phyloP scores from a whole-genome alignment of 2,797 vertebrate genomes.

The Neosilurus mollespiculum region DNA sequence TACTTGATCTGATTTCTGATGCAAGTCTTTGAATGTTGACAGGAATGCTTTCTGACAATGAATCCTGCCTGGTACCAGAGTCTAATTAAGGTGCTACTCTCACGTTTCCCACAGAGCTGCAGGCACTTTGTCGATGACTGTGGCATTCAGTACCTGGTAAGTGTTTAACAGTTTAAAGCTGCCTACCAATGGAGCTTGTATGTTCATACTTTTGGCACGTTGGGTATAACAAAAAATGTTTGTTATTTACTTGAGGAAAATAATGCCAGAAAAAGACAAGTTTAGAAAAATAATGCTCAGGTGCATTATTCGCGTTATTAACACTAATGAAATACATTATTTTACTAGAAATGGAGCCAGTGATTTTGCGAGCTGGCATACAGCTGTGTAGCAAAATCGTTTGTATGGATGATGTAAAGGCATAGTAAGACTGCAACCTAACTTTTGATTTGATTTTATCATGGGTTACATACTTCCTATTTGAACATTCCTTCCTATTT shows the following conservation, averaged over 20 bases:
- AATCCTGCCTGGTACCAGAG: conserved; percentile 97
- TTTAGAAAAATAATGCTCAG: not conserved
- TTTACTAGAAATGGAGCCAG: not conserved
- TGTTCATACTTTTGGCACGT: not conserved
- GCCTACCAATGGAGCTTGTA: not conserved
- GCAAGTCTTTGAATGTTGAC: conserved; percentile 31
- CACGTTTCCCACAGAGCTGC: conserved; percentile 95
- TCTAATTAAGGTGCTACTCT: conserved; percentile 93
- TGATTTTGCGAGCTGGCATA: not conserved
- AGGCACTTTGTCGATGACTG: conserved; percentile 91
- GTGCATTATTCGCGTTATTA: not conserved
- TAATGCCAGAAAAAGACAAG: too few species aligned
- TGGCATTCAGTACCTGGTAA: conserved; percentile 93
- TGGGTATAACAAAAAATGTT: not conserved
- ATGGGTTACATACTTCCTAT: too few species aligned
- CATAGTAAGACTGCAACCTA: not conserved
- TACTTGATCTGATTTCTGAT: not conserved
- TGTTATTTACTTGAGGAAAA: not conserved
- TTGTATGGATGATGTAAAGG: not conserved
- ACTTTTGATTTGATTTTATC: too few species aligned
- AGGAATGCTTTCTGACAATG: conserved; percentile 98
- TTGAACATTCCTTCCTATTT: too few species aligned
- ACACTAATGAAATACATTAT: not conserved
- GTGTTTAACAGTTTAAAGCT: conserved; percentile 38
- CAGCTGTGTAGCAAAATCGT: not conserved